Evolutionary conservation across 2,797 vertebrate genomes (phyloP).

Genomic region (Geotrypetes seraphini): DNA sequence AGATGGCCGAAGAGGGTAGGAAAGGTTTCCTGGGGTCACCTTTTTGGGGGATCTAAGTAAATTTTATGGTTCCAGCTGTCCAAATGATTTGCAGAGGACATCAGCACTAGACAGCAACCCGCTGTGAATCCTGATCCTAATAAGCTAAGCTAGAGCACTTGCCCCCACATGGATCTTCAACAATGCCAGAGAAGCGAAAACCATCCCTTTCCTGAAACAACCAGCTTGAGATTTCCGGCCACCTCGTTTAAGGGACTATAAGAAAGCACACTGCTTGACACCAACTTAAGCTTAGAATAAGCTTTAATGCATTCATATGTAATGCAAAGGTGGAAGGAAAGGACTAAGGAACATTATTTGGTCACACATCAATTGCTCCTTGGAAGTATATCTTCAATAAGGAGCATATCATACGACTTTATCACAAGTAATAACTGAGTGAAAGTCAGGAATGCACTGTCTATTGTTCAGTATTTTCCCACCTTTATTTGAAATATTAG

Average conservation of each 20-base stretch:
- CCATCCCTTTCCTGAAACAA: constrained; percentile 24
- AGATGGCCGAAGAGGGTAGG: constrained; percentile 52
- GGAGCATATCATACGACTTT: too few species aligned
- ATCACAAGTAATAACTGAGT: too few species aligned
- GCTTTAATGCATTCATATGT: constrained; percentile 5
- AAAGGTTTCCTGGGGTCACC: constrained; percentile 63
- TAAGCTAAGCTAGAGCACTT: constrained; percentile 71
- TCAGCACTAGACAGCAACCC: constrained; percentile 60
- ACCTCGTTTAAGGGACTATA: constrained; percentile 18
- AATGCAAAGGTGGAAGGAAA: constrained; percentile 1
- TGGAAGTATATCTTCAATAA: too few species aligned
- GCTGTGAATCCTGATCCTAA: constrained; percentile 66
- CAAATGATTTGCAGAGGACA: constrained; percentile 83
- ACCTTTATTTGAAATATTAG: too few species aligned
- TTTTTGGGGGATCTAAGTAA: constrained; percentile 68
- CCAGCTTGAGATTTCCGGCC: constrained; percentile 31
- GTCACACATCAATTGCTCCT: too few species aligned
- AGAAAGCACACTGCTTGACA: constrained; percentile 28
- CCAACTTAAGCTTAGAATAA: background rate
- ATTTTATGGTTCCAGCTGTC: constrained; percentile 87
- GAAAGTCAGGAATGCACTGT: too few species aligned
- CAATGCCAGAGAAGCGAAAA: constrained; percentile 34
- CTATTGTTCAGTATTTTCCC: too few species aligned
- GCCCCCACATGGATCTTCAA: constrained; percentile 20
- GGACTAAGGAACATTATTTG: too few species aligned